phyloP scores from a whole-genome alignment of 2,888 invertebrate genomes.

The Apotomis capreana region DNA sequence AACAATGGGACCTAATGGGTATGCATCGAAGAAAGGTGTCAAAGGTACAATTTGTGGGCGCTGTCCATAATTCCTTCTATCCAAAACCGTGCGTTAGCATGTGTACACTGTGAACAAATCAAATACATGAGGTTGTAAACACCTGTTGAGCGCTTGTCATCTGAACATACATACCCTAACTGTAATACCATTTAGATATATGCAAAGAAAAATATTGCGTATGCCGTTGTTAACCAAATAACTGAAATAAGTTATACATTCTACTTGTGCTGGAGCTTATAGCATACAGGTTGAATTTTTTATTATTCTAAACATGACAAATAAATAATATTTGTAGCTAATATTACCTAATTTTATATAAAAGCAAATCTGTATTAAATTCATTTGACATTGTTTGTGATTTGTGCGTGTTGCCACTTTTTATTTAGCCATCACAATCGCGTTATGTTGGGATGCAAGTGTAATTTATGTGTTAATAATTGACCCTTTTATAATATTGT shows the following conservation, averaged over 20 bases:
- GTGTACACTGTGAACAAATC: too few species aligned
- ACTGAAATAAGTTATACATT: neutral
- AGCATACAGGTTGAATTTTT: neutral
- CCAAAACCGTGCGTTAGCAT: too few species aligned
- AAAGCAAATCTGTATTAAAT: conserved; percentile 7
- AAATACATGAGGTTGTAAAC: too few species aligned
- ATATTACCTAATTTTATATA: conserved; percentile 8
- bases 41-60: too few species aligned
- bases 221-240: neutral
- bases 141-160: too few species aligned
- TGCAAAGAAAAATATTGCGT: too few species aligned
- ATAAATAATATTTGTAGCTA: conserved; percentile 11
- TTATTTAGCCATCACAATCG: conserved; percentile 7
- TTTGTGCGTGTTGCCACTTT: conserved; percentile 18
- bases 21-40: too few species aligned
- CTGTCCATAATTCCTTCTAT: too few species aligned
- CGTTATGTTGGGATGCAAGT: conserved; percentile 20
- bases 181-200: too few species aligned
- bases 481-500: conserved; percentile 17
- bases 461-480: conserved; percentile 15
- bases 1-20: too few species aligned
- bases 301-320: conserved; percentile 22
- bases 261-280: neutral
- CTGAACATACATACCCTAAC: too few species aligned
- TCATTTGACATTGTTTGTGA: neutral